These are phyloP conservation scores for Gymnopithys bicolor DNA, from an alignment of 2,797 vertebrate genomes.

Conservation along the genomic window DNA sequence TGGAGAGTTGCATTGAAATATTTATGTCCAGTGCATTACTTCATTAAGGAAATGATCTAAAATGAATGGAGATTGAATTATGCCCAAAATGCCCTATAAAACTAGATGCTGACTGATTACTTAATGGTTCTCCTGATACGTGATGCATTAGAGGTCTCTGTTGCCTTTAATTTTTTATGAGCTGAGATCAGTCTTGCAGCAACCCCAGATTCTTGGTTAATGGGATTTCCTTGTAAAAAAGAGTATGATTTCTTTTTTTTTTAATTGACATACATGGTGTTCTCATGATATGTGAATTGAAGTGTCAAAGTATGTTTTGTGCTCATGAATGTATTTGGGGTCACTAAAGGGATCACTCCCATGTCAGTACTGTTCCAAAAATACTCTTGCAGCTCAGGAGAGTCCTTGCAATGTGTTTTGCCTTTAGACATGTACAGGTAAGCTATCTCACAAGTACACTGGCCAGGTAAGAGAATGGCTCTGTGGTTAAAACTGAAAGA, in stretches of 20 bases:
- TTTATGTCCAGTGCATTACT: constrained; percentile 71
- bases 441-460: not conserved
- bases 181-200: not conserved
- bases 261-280: not conserved
- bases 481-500: not conserved
- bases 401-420: not conserved
- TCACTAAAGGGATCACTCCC: not conserved
- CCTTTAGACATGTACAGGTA: not conserved
- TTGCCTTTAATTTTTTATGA: constrained; percentile 69
- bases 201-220: not conserved
- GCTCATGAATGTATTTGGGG: not conserved
- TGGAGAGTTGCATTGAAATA: constrained; percentile 69
- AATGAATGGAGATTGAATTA: constrained; percentile 70
- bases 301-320: not conserved
- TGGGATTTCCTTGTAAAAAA: constrained; percentile 46
- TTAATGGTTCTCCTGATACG: constrained; percentile 45
- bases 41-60: constrained; percentile 68
- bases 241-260: not conserved
- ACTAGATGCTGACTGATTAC: constrained; percentile 41
- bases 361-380: not conserved
- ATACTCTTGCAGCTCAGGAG: not conserved
- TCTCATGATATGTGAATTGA: not conserved
- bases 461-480: not conserved
- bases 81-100: constrained; percentile 61
- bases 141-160: constrained; percentile 50